Base-by-base conservation (phyloP, 2,113 vertebrate species). In the Rhynchomys soricoides region DNA sequence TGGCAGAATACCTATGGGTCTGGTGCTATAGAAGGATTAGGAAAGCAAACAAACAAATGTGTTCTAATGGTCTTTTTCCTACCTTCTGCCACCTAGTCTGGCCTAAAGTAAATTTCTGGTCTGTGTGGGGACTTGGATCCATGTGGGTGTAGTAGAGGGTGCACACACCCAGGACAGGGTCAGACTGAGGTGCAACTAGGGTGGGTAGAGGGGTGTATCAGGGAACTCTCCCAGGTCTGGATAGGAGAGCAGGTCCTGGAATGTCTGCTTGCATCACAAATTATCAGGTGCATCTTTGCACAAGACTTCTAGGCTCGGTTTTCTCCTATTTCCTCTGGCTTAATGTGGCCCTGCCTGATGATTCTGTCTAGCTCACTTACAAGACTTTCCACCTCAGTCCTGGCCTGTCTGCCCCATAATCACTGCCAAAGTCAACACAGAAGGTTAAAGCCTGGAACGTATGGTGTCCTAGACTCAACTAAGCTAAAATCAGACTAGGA, bases 1-100 rank as follows among this genome's bases (percentile, higher is more conserved):
- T 3, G 7, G 45, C 15, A 31, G 90, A 55, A 57, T 22, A 22
- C 7, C 45, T 48, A 68, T 52, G 29, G 70, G 22, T 8, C 66
- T 62, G 5, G 73, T 0, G 1, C 29, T 15, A 4, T 66, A 57
- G 7, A 68, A 9, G 1, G 22, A 3, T n/a, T 7, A 22, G 34
- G 11, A 22, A 6, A 22, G 29, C 19, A 64, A 29, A 70, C 12
- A 68, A 31, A 8, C 31, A n/a, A 7, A 8, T 5, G 1, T 7
- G 1, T 48, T 29, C 3, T 37, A 31, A 5, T 73, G 2, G 5
- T 12, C 52, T 73, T 66, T 59, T 21, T n/a, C 3, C 52, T 19
- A 57, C 52, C 66, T n/a, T 55, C 48, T 50, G 16, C 52, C 40
- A 29, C 24, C 9, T 22, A 66, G 31, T 21, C 50, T 0, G n/a